A percentile compares a stretch with the other conserved stretches of the same genome.
Conservation (phyloP, 2,797 vertebrate species). For the Megalops cyprinoides region DNA sequence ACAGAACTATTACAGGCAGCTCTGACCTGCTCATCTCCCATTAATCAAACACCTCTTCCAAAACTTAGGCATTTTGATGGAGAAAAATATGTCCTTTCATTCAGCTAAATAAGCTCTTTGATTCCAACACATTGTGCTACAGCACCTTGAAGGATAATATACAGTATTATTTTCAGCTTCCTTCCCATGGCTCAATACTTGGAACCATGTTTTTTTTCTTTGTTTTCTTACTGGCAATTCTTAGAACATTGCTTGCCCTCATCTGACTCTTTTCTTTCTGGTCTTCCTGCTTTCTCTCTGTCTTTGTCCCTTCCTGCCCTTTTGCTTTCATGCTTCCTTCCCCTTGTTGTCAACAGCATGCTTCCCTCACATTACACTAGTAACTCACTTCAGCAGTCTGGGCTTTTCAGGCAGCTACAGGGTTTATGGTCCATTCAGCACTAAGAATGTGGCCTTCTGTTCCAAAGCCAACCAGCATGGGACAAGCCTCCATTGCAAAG, state of each 20-base stretch:
- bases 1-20: too few species aligned
- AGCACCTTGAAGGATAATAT: neutral
- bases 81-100: neutral
- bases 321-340: neutral
- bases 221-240: neutral
- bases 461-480: conserved; percentile 5
- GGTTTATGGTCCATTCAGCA: conserved; percentile 5
- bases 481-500: neutral
- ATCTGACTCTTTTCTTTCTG: neutral
- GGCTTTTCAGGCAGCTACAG: conserved; percentile 15
- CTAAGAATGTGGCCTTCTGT: neutral
- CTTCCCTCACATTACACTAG: neutral
- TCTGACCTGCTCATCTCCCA: neutral
- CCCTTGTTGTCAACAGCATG: neutral
- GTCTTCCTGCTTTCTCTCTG: neutral
- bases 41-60: neutral
- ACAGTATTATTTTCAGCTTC: neutral
- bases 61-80: conserved; percentile 7
- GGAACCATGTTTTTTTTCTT: neutral
- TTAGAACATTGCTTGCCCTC: neutral
- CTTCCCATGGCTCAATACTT: neutral
- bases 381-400: neutral
- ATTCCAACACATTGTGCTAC: neutral
- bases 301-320: neutral
- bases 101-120: neutral